Evolutionary conservation across 92 coral and sea anemone species (phyloP).

Genomic region (Umimayanthus kanabou): DNA sequence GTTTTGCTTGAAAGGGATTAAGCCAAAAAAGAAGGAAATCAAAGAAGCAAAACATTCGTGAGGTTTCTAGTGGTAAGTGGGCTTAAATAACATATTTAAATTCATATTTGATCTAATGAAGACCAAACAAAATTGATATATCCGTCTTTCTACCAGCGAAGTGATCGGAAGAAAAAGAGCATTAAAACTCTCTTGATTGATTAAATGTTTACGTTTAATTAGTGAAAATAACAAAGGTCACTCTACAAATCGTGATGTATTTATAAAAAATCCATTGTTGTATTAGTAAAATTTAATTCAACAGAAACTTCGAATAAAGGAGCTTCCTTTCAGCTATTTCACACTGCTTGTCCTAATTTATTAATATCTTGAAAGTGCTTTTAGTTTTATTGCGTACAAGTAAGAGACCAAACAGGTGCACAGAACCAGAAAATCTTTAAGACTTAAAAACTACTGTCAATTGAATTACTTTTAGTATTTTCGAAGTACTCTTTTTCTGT

Average conservation of each 20-base stretch:
- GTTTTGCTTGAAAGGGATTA: background rate
- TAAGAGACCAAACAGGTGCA: background rate
- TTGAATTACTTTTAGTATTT: background rate
- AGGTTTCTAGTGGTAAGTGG: conserved; percentile 17
- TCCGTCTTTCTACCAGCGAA: background rate
- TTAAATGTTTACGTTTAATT: conserved; percentile 34
- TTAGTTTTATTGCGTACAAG: background rate
- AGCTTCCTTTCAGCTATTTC: conserved; percentile 6
- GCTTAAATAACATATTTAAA: background rate
- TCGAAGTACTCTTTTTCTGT: background rate
- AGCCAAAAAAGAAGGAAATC: background rate
- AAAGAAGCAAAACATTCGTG: background rate
- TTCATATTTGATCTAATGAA: background rate
- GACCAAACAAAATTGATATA: conserved; percentile 6
- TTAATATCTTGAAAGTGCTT: conserved; percentile 21
- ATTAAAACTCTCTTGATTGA: conserved; percentile 27
- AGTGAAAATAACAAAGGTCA: conserved; percentile 36
- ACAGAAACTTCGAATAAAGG: conserved; percentile 25
- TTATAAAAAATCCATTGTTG: conserved; percentile 29
- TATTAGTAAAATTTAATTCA: conserved; percentile 22
- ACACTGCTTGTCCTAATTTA: background rate
- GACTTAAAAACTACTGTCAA: conserved; percentile 3
- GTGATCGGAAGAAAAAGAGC: conserved; percentile 42
- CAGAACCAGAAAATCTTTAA: background rate
- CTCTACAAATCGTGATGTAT: conserved; percentile 14